Base-by-base conservation (phyloP, 2,888 invertebrate genomes). In the Catocala nupta region DNA sequence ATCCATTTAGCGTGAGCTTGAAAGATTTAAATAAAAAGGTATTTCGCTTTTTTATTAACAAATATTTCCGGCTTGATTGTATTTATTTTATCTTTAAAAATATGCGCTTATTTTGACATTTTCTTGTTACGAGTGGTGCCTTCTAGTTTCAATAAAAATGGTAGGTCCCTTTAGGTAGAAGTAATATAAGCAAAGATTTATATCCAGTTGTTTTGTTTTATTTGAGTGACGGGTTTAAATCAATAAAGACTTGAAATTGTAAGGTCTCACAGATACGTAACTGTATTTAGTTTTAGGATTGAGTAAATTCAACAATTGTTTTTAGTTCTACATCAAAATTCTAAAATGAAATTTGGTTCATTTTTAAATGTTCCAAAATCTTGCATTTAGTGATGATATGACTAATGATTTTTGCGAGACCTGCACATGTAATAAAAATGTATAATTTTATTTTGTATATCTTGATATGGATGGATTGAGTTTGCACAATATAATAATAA, bases 401-500 rank as follows among this genome's bases (percentile, higher is more conserved):
- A 25, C 25, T 25, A 25, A 25, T 25, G 25, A 25, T 25, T 25
- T 16, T 25, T 25, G 4, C 25, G 25, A 25, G 25, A 25, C 25
- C 4, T 25, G 25, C 25, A 25, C 25, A 25, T 25, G 25, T 25
- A 25, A 1, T 25, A 25, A 25, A 25, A 25, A 1, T 25, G 25
- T 42, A 39, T 43, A 36, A 47, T 43, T 57, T 54, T n/a, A n/a
- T 43, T 58, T 63, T 54, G 49, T 63, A 55, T 63, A 63, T 58
- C 39, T 63, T 63, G 63, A 33, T 49, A 44, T 44, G 12, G 6
- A 39, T 47, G 9, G 34, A 8, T 49, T 49, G 6, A 1, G 9
- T 50, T 11, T 52, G n/a, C 44, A 42, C 33, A 48, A 51, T 58
- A 25, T 25, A 1, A 48, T 53, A 43, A 11, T 56, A 42, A 47